phyloP scores from a whole-genome alignment of 2,888 invertebrate genomes.

The Amiota minor region DNA sequence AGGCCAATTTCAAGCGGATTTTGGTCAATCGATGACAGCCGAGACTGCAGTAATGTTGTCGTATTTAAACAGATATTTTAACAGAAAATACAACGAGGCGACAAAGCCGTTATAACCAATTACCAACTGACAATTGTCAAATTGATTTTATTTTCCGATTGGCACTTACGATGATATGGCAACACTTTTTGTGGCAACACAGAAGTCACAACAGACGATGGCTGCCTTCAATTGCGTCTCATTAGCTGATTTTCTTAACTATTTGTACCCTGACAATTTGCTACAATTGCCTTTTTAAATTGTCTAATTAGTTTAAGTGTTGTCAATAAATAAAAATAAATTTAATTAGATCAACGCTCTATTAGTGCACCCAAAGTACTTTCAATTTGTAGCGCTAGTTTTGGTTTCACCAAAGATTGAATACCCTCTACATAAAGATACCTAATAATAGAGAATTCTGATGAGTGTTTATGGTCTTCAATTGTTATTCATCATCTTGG shows the following conservation, averaged over 20 bases:
- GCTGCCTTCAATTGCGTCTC: conserved; percentile 27
- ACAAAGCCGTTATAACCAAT: conserved; percentile 46
- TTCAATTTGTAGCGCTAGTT: neutral
- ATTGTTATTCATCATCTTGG: no score
- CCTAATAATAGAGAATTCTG: no score
- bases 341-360: conserved; percentile 18
- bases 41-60: neutral
- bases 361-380: neutral
- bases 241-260: conserved; percentile 38
- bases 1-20: conserved; percentile 7
- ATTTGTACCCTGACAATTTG: conserved; percentile 13
- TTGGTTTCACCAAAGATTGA: no score
- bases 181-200: conserved; percentile 40
- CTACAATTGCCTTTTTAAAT: neutral
- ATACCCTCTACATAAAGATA: no score
- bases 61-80: neutral
- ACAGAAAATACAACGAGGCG: conserved; percentile 27
- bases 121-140: conserved; percentile 41
- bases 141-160: conserved; percentile 33
- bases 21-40: conserved; percentile 1
- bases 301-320: conserved; percentile 22
- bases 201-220: neutral
- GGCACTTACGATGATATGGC: conserved; percentile 49
- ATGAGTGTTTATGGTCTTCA: no score
- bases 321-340: conserved; percentile 19